Base-by-base conservation (phyloP, 2,888 invertebrate species). In the Lithophane leautieri region DNA sequence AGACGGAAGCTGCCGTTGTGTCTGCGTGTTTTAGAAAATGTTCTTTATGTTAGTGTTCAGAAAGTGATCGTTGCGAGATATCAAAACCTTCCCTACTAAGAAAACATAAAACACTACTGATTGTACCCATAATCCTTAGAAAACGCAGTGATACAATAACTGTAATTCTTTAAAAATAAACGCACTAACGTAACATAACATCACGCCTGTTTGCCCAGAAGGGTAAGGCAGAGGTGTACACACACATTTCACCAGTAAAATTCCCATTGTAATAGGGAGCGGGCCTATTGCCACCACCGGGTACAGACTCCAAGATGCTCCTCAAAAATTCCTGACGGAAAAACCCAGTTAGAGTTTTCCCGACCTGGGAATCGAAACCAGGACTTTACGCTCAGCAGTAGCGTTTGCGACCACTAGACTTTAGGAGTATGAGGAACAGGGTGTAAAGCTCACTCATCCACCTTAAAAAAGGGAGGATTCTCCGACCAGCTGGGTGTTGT, bases 1-100 rank as follows among this genome's bases (percentile, higher is more conserved):
- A 34, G 25, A 19, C n/a, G 47, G 34, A 54, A 47, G 14, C 76
- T 40, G 19, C 14, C 44, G 16, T 70, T 70, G 63, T 71, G 47
- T 62, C 28, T 22, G n/a, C 25, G 52, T 76, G 11, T 47, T 54
- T 42, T 9, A 52, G 16, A 25, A 34, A 34, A 22, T 25, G 16
- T 25, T 62, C 7, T 60, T 19, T 40, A n/a, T 19, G 25, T 47
- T 4, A 14, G 34, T 25, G 28, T n/a, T 28, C n/a, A 52, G 19
- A 34, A 19, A 12, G 28, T 28, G 71, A 22, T 54, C 19, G 11
- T 28, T 28, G 11, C 1, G 7, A 42, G 6, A 52, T 25, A 52
- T 52, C 2, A 0, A n/a, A 34, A 54, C 1, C 11, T 1, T 8
- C 22, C 4, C 22, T 22, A 9, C 22, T 12, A 2, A 50, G 22